Evolutionary conservation across 2,888 invertebrate genomes (phyloP).

Genomic region (Tromatobia lineatoria): DNA sequence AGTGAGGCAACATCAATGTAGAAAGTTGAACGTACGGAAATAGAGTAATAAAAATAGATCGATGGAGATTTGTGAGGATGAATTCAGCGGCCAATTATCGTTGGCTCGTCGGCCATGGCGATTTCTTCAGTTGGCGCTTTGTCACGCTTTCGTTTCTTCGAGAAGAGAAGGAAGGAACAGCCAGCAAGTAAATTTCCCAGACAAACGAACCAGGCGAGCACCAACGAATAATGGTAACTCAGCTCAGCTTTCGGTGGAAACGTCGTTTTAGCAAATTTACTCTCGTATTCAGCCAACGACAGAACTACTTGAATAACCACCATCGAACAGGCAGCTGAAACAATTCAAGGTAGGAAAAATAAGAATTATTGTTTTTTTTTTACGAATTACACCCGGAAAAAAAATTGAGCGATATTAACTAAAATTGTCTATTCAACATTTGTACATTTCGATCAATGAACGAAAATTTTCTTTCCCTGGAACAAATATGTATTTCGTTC

Average conservation of each 20-base stretch:
- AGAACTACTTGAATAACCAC: constrained; percentile 94
- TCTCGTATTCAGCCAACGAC: constrained; percentile 91
- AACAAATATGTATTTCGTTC: no score
- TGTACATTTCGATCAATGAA: no score
- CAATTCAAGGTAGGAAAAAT: constrained; percentile 38
- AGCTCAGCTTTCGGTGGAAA: constrained; percentile 90
- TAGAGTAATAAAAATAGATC: constrained; percentile 7
- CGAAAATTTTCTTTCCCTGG: no score
- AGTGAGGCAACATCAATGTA: constrained; percentile 29
- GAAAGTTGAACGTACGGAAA: constrained; percentile 6
- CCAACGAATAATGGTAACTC: constrained; percentile 91
- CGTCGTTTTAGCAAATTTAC: constrained; percentile 87
- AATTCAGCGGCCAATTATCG: constrained; percentile 88
- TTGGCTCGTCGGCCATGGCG: constrained; percentile 94
- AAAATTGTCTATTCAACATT: no score
- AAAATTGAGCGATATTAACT: no score
- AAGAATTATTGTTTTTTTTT: not conserved
- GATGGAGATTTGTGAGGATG: constrained; percentile 11
- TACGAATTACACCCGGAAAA: no score
- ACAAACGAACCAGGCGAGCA: constrained; percentile 93
- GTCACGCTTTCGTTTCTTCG: constrained; percentile 94
- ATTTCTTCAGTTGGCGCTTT: constrained; percentile 93
- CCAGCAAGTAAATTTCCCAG: constrained; percentile 90
- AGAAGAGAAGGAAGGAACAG: constrained; percentile 92
- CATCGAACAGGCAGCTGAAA: constrained; percentile 91